Conservation (phyloP, 2,797 vertebrate species). For the Catostomus latipinnis region DNA sequence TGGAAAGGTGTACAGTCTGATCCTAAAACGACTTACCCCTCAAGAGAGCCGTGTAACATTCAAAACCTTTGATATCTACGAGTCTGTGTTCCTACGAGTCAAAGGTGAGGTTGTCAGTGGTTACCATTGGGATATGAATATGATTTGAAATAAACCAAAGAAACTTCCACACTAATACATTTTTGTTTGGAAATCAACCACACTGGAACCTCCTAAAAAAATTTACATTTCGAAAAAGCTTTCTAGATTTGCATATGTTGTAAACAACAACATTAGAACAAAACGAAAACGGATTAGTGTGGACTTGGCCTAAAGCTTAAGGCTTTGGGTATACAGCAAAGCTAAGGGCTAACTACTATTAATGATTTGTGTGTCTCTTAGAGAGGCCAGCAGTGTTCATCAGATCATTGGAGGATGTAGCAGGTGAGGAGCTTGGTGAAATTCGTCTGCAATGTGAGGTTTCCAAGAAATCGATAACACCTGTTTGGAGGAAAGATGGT, state of each 20-base stretch:
- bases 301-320: too few relatives aligned
- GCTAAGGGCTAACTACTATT: too few relatives aligned
- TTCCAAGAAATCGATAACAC: conserved; percentile 85
- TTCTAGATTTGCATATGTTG: too few relatives aligned
- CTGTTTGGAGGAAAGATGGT: conserved; percentile 89
- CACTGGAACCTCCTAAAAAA: too few relatives aligned
- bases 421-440: conserved; percentile 82
- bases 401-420: conserved; percentile 85
- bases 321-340: too few relatives aligned
- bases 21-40: conserved; percentile 81
- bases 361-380: conserved; percentile 61
- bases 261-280: too few relatives aligned
- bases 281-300: too few relatives aligned
- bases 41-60: conserved; percentile 84
- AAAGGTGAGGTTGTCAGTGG: conserved; percentile 80
- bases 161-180: too few relatives aligned
- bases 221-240: too few relatives aligned
- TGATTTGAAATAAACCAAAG: neutral
- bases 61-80: conserved; percentile 81
- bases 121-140: neutral
- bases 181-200: too few relatives aligned
- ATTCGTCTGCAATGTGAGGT: conserved; percentile 87
- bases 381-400: conserved; percentile 90
- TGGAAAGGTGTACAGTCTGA: conserved; percentile 84
- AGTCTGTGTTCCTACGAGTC: conserved; percentile 82